Percentiles rank a stretch among this genome's conserved stretches.
These are phyloP conservation scores for Vidua macroura DNA, from an alignment of 2,113 vertebrate species.

Conservation along the genomic window DNA sequence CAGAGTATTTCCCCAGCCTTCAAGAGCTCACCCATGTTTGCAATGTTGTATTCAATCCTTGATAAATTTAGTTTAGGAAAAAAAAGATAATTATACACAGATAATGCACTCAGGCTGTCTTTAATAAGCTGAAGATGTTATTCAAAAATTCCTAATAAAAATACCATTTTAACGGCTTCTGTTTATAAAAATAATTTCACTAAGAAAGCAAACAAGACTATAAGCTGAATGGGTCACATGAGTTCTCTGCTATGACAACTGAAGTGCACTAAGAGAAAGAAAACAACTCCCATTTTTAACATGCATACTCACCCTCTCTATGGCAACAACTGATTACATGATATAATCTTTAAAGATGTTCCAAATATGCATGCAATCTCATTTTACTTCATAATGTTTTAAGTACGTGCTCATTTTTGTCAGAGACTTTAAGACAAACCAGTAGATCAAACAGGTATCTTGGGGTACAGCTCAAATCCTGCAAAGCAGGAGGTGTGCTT, in stretches of 20 bases:
- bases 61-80: not conserved
- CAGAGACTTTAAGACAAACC: not conserved
- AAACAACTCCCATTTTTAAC: constrained; percentile 7
- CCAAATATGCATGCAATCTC: not conserved
- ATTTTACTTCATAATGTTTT: not conserved
- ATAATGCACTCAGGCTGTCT: not conserved
- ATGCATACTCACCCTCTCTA: not conserved
- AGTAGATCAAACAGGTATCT: not conserved
- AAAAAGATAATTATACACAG: not conserved
- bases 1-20: not conserved
- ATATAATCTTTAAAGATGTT: not conserved
- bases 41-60: not conserved
- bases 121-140: not conserved
- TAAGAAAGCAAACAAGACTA: not conserved
- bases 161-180: not conserved
- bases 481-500: not conserved
- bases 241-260: not conserved
- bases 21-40: not conserved
- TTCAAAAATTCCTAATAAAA: not conserved
- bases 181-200: not conserved
- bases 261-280: not conserved
- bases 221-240: not conserved
- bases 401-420: not conserved
- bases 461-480: not conserved
- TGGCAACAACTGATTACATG: not conserved